Base-by-base conservation (phyloP, 2,797 vertebrate genomes). In the Bucorvus abyssinicus region DNA sequence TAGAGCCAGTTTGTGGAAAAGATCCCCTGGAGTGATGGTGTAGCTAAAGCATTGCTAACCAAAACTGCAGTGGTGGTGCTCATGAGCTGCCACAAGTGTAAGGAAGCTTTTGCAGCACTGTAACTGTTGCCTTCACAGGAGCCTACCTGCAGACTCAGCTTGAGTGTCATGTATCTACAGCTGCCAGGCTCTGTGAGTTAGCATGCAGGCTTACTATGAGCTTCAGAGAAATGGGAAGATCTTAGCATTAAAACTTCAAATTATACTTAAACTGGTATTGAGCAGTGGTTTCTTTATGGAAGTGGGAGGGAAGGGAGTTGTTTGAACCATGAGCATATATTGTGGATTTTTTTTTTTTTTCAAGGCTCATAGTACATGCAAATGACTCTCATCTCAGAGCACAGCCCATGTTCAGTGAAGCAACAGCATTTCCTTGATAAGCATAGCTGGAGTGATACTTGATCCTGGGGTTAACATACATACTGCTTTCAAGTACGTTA, bases 221-320 rank as follows among this genome's bases (percentile, higher is more conserved):
- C 94, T 97, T 97, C 92, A 94, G 96, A 96, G 96, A 95, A 95
- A 92, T 0, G 88, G 96, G 96, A 96, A 95, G 96, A 95, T 94
- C 92, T 94, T 97, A 96, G 96, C 95, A 97, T 97, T 97, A 97
- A 97, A 97, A 96, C 36, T 95, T 96, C 67, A 87, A 95, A 63
- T 97, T 96, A 95, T 84, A 97, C 95, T 94, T 93, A 89, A 96
- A 95, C 96, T 45, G 90, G 95, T 95, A 87, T 96, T 95, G 90
- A 96, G 96, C 84, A 21, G 95, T 97, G 88, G 95, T 96, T 97
- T 96, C 47, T 96, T 97, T 97, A 27, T 44, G 93, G 90, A 90
- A 32, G 85, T 0, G 63, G 69, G 92, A 59, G 93, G 94, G 93
- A 67, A 14, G 29, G 6, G 94, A 93, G 92, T 24, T 86, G 34